A percentile compares a stretch with the other conserved stretches of the same genome.
Conservation (phyloP, 2,113 vertebrate species). For the Tympanuchus pallidicinctus region DNA sequence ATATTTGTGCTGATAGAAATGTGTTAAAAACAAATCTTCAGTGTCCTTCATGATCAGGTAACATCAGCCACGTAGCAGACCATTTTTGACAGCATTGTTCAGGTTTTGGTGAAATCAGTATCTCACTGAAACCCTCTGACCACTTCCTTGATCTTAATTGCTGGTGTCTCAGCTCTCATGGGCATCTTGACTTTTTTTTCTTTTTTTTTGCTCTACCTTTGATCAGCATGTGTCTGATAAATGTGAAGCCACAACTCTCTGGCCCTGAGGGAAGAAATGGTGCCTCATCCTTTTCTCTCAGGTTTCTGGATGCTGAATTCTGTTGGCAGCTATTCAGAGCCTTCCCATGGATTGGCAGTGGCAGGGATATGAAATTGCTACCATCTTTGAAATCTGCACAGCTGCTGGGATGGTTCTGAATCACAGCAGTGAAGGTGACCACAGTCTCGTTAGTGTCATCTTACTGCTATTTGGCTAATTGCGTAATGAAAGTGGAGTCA, state of each 20-base stretch:
- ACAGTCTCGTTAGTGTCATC: not conserved
- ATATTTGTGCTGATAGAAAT: not conserved
- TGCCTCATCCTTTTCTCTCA: not conserved
- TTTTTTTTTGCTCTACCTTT: not conserved
- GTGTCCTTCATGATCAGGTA: not conserved
- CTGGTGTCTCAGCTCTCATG: not conserved
- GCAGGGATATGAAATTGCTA: not conserved
- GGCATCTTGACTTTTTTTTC: not conserved
- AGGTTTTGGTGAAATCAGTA: not conserved
- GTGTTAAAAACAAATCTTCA: not conserved
- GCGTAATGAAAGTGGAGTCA: not conserved
- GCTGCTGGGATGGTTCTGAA: not conserved
- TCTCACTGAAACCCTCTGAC: not conserved
- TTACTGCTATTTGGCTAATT: not conserved
- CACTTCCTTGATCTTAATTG: not conserved
- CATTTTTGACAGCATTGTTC: not conserved
- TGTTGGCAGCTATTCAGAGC: not conserved
- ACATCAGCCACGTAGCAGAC: not conserved
- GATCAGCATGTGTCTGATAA: not conserved
- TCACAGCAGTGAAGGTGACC: not conserved
- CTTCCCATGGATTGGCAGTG: not conserved
- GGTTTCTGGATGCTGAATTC: not conserved
- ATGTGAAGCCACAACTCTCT: not conserved
- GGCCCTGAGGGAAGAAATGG: not conserved
- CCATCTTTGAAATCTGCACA: not conserved